These are phyloP conservation scores for Mesoligia furuncula DNA, from an alignment of 2,888 invertebrate species.

Conservation along the genomic window DNA sequence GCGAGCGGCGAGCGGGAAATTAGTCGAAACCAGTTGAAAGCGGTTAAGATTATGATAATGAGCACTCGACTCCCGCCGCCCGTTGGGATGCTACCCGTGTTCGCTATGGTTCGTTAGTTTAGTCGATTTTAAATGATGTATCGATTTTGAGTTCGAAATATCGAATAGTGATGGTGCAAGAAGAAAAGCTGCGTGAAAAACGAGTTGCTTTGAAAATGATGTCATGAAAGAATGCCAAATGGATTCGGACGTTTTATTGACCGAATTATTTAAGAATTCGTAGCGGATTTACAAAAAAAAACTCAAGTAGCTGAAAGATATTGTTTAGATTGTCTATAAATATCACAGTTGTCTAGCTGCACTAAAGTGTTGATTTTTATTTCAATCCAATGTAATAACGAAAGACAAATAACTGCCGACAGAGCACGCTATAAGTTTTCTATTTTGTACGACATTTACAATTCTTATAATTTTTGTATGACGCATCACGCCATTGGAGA, in stretches of 20 bases:
- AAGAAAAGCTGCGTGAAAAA: constrained; percentile 13
- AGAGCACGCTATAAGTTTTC: constrained; percentile 37
- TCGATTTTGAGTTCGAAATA: constrained; percentile 37
- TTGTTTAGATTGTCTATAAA: constrained; percentile 30
- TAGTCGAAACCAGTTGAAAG: constrained; percentile 75
- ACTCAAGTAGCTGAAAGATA: constrained; percentile 19
- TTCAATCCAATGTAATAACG: constrained; percentile 38
- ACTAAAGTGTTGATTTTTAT: constrained; percentile 50
- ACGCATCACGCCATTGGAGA: constrained; percentile 58
- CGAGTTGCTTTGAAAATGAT: constrained; percentile 12
- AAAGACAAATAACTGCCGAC: constrained; percentile 28
- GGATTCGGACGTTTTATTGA: constrained; percentile 26
- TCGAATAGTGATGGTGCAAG: neutral
- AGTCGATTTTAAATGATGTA: constrained; percentile 59
- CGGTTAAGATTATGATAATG: constrained; percentile 81
- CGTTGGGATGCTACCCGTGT: constrained; percentile 67
- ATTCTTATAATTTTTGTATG: constrained; percentile 65
- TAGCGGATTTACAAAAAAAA: constrained; percentile 1
- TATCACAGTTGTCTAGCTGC: constrained; percentile 41
- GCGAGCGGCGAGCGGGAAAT: constrained; percentile 74
- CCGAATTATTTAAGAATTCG: constrained; percentile 9
- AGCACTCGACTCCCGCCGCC: constrained; percentile 66
- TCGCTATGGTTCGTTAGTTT: constrained; percentile 59
- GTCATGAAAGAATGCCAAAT: constrained; percentile 31
- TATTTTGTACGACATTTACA: constrained; percentile 57